These are phyloP conservation scores for Euplexia lucipara DNA, from an alignment of 2,888 invertebrate genomes.

Conservation along the genomic window DNA sequence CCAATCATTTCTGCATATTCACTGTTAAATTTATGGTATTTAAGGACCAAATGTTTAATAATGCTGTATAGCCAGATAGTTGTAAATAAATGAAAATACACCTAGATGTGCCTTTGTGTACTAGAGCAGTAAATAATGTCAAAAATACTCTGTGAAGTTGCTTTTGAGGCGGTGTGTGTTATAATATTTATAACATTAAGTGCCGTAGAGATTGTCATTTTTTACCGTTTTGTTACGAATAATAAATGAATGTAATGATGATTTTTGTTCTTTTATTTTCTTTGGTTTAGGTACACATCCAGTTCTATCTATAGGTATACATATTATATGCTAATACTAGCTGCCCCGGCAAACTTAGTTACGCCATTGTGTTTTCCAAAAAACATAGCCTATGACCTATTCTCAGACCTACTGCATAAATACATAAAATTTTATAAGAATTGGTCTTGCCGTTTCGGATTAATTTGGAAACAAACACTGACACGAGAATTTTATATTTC, in stretches of 20 bases:
- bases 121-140: constrained; percentile 3
- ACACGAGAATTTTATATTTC: too few relatives aligned
- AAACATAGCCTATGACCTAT: too few relatives aligned
- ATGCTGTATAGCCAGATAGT: background rate
- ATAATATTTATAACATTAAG: constrained; percentile 86
- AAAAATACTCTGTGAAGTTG: constrained; percentile 25
- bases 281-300: background rate
- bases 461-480: too few relatives aligned
- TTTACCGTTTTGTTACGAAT: constrained; percentile 43
- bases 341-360: too few relatives aligned
- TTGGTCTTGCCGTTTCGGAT: too few relatives aligned
- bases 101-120: constrained; percentile 6
- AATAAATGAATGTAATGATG: constrained; percentile 49
- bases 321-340: too few relatives aligned
- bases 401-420: too few relatives aligned
- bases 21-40: constrained; percentile 6
- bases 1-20: background rate
- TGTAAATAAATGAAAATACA: constrained; percentile 11
- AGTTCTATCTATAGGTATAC: background rate
- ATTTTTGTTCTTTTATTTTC: constrained; percentile 17
- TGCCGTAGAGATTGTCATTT: constrained; percentile 42
- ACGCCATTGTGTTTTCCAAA: too few relatives aligned
- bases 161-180: constrained; percentile 73
- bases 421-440: too few relatives aligned
- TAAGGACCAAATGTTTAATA: constrained; percentile 1